These are phyloP conservation scores for Tenthredo distinguenda DNA, from an alignment of 2,888 invertebrate genomes.

Conservation along the genomic window DNA sequence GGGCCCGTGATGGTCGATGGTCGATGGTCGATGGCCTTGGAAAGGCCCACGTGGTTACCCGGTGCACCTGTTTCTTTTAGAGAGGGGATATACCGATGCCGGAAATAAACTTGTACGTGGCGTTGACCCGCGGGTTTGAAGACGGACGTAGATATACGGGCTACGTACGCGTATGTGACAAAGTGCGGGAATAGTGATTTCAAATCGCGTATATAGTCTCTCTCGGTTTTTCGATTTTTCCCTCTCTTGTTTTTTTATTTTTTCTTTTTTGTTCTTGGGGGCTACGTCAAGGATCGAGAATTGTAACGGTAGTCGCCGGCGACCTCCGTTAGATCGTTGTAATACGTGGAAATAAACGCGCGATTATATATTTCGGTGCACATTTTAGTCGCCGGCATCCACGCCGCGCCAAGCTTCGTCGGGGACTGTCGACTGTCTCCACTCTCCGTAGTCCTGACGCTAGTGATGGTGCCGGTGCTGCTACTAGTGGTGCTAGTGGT, in stretches of 20 bases:
- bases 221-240: background rate
- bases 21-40: constrained; percentile 70
- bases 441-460: constrained; percentile 9
- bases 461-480: background rate
- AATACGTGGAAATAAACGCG: background rate
- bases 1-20: background rate
- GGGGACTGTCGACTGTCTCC: constrained; percentile 13
- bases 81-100: constrained; percentile 69
- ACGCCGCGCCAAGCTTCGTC: constrained; percentile 54
- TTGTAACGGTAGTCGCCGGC: background rate
- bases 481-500: constrained; percentile 63
- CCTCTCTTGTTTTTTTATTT: no score
- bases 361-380: constrained; percentile 10
- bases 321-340: background rate
- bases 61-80: constrained; percentile 60
- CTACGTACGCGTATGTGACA: background rate
- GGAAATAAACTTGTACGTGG: constrained; percentile 75
- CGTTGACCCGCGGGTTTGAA: constrained; percentile 71
- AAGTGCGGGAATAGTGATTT: background rate
- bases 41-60: constrained; percentile 68
- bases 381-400: constrained; percentile 45
- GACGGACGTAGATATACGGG: background rate
- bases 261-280: background rate
- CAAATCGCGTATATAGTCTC: background rate
- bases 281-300: background rate